These are phyloP conservation scores for Rattus norvegicus DNA, from an alignment of 2,113 vertebrate species.

Conservation along the genomic window DNA sequence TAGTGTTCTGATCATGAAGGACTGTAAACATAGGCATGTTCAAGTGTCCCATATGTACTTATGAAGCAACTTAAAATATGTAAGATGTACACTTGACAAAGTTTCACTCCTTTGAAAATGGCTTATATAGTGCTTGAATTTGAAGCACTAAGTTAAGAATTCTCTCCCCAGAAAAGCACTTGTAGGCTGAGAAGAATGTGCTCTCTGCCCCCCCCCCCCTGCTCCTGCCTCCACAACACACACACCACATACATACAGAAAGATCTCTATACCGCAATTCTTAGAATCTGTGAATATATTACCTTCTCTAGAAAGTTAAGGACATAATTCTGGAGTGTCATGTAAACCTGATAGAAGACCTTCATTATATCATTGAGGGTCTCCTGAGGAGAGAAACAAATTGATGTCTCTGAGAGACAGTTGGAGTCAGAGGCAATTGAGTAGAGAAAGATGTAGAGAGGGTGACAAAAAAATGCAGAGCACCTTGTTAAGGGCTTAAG, in stretches of 20 bases:
- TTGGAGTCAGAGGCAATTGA: not conserved
- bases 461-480: not conserved
- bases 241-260: not conserved
- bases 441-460: not conserved
- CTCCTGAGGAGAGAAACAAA: not conserved
- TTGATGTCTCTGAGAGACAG: not conserved
- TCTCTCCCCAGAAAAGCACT: conserved; percentile 13
- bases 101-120: conserved; percentile 37
- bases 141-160: conserved; percentile 41
- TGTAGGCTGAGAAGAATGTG: not conserved
- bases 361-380: not conserved
- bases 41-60: conserved; percentile 15
- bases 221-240: not conserved
- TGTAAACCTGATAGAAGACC: not conserved
- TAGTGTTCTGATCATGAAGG: not conserved
- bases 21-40: conserved; percentile 9
- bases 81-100: conserved; percentile 28
- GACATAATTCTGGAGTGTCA: not conserved
- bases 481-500: not conserved
- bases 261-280: not conserved
- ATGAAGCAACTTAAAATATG: conserved; percentile 46
- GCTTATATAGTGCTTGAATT: not conserved
- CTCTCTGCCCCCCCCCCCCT: fast-evolving
- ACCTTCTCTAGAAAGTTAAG: not conserved
- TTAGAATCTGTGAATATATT: not conserved